A percentile compares a stretch with the other conserved stretches of the same genome.
These are phyloP conservation scores for Mus spicilegus DNA, from an alignment of 2,113 vertebrate species.

Conservation along the genomic window DNA sequence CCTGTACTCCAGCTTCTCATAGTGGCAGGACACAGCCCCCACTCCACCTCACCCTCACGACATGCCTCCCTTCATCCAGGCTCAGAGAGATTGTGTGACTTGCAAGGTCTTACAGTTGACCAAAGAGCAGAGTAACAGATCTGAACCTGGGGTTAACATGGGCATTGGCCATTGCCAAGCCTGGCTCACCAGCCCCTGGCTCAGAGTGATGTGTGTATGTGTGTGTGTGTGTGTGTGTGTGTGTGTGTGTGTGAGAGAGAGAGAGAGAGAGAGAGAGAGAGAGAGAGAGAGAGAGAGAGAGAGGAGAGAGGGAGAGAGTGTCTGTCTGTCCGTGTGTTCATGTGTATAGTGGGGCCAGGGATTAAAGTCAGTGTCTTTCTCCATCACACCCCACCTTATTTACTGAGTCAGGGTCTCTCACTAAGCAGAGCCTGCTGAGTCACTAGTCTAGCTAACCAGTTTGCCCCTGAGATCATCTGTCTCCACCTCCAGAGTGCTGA, in stretches of 20 bases:
- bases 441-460: background rate
- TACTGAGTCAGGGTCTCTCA: background rate
- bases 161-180: background rate
- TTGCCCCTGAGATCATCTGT: background rate
- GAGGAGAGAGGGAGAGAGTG: no score
- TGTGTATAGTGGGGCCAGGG: background rate
- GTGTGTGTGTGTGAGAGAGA: background rate
- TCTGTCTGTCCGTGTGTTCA: no score
- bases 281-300: no score
- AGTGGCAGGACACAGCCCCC: background rate
- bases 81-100: background rate
- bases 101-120: background rate
- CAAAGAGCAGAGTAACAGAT: background rate
- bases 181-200: background rate
- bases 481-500: background rate
- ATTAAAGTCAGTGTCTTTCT: background rate
- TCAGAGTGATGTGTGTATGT: background rate
- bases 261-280: no score
- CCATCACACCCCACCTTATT: background rate
- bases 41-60: background rate
- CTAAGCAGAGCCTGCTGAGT: background rate
- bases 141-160: background rate
- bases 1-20: background rate
- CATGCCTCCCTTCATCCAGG: background rate
- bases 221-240: background rate